A percentile compares a stretch with the other conserved stretches of the same genome.
Conservation (phyloP, 1,140 invertebrate species). For the Aphelenchoides fujianensis region DNA sequence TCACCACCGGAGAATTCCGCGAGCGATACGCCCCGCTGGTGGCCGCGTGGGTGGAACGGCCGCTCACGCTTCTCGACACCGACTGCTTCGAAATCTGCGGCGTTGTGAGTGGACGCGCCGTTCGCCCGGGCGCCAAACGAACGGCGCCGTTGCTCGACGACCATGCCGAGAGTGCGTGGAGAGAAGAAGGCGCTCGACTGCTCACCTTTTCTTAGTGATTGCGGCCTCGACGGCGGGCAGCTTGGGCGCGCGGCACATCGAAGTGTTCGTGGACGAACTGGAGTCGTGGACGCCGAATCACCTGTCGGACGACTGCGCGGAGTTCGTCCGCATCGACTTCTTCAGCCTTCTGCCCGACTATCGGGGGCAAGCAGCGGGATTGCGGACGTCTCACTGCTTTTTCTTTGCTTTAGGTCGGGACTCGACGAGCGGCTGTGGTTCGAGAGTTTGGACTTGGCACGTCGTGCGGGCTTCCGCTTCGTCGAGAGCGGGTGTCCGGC, state of each 20-base stretch:
- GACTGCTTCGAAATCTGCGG: constrained; percentile 9
- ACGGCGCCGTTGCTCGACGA: not conserved
- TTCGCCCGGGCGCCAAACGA: not conserved
- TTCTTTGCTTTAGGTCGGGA: not conserved
- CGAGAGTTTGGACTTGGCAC: not conserved
- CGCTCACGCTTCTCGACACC: not conserved
- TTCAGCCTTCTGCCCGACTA: not conserved
- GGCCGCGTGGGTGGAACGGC: not conserved
- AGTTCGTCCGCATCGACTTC: constrained; percentile 19
- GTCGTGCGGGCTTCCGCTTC: not conserved
- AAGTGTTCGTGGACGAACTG: constrained; percentile 9
- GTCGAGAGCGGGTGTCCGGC: not conserved
- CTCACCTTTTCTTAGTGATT: not conserved
- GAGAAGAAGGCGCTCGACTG: not conserved
- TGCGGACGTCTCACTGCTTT: not conserved
- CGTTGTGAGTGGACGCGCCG: not conserved
- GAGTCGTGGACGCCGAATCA: constrained; percentile 2
- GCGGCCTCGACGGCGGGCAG: not conserved
- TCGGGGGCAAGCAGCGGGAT: not conserved
- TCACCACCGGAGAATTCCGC: not conserved
- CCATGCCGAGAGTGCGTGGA: not conserved
- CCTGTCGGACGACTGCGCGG: constrained; percentile 2
- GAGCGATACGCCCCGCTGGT: not conserved
- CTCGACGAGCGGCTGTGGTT: constrained; percentile 1
- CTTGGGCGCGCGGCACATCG: not conserved